phyloP scores from a whole-genome alignment of 2,888 invertebrate genomes.

The Orthosia gracilis region DNA sequence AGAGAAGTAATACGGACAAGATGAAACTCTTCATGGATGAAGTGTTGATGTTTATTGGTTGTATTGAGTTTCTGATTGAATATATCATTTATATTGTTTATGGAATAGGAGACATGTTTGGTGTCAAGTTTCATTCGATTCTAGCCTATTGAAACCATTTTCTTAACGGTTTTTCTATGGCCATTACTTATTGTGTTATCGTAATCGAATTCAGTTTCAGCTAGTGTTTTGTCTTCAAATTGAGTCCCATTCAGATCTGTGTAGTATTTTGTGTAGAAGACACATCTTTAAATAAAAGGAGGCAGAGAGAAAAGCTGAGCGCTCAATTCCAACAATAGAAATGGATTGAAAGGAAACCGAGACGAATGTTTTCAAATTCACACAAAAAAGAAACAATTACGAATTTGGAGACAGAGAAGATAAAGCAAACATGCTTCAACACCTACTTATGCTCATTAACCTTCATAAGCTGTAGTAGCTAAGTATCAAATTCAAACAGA shows the following conservation, averaged over 20 bases:
- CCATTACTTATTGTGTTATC: not conserved
- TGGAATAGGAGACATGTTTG: not conserved
- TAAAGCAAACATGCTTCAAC: not conserved
- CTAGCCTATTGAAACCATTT: not conserved
- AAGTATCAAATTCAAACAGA: conserved; percentile 4
- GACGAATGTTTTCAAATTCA: not conserved
- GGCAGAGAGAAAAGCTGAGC: not conserved
- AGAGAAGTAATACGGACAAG: not conserved
- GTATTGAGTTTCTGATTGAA: conserved; percentile 26
- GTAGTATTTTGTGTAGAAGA: not conserved
- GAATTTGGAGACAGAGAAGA: not conserved
- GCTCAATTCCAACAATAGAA: not conserved
- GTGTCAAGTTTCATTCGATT: not conserved
- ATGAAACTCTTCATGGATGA: conserved; percentile 11
- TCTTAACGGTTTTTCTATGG: conserved; percentile 1
- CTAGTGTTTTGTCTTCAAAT: not conserved
- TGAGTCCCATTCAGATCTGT: not conserved
- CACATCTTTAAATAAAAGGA: not conserved
- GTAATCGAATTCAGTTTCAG: conserved; percentile 1
- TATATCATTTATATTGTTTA: conserved; percentile 26
- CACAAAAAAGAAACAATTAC: not conserved
- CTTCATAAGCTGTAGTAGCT: not conserved
- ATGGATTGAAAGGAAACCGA: not conserved
- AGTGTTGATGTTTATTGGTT: conserved; percentile 23
- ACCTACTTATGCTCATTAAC: not conserved